Evolutionary conservation across 2,797 vertebrate genomes (phyloP).

Genomic region (Tachyglossus aculeatus): DNA sequence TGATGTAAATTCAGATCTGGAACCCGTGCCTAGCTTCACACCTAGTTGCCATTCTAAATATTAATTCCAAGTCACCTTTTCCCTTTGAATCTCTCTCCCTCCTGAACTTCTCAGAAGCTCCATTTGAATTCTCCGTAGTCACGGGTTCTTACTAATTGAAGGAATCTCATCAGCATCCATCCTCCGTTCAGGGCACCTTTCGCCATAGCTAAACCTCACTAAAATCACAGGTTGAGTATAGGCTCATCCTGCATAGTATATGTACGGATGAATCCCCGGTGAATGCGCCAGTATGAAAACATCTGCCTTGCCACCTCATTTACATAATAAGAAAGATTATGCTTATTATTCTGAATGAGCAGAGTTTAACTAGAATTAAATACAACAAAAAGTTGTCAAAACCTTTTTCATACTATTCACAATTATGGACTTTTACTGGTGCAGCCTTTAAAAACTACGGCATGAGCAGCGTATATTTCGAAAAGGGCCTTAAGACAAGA

Average conservation of each 20-base stretch:
- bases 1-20: too few species aligned
- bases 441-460: slow-evolving; percentile 42
- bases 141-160: neutral
- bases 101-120: neutral
- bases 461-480: slow-evolving; percentile 1
- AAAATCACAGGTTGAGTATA: neutral
- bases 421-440: slow-evolving; percentile 47
- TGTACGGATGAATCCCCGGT: slow-evolving; percentile 41
- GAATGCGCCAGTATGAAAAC: slow-evolving; percentile 39
- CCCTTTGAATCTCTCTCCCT: neutral
- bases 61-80: too few species aligned
- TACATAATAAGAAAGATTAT: slow-evolving; percentile 61
- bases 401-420: slow-evolving; percentile 58
- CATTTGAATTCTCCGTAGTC: neutral
- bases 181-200: neutral
- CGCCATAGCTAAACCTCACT: neutral
- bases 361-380: slow-evolving; percentile 64
- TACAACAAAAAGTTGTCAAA: slow-evolving; percentile 63
- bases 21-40: too few species aligned
- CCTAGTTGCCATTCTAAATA: too few species aligned
- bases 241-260: neutral
- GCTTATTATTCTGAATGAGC: slow-evolving; percentile 64
- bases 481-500: slow-evolving; percentile 27
- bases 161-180: neutral
- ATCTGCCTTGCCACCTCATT: slow-evolving; percentile 47